Evolutionary conservation across 2,797 vertebrate genomes (phyloP), one percentile per base, ranked within the genome.

Genomic region (Brachymystax lenok): DNA sequence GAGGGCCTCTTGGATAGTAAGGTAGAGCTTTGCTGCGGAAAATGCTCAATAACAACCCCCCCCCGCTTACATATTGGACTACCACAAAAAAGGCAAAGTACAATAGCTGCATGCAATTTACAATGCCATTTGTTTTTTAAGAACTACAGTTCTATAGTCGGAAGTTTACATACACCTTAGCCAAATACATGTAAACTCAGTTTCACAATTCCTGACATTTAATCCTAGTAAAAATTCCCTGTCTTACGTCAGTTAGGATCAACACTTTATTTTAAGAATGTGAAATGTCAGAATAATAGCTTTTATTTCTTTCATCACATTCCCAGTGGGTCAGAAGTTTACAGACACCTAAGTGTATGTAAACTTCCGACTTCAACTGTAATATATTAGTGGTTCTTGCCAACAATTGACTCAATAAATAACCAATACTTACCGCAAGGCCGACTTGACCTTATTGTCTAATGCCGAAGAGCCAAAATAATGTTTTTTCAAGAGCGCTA

Each of bases 351-450:
- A 24, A 24, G 24, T 24, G 24, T 24, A 24, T 24, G 24, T 24
- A 24, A 24, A 24, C 24, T 0, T 24, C 24, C 24, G 24, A 24
- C 24, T 24, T 24, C 24, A 24, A 24, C 24, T 24, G 1, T 24
- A 90, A 94, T 92, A 89, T 76, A 90, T 83, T 92, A 89, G 80
- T 79, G 81, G 82, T 79, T 87, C 89, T 89, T 84, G 80, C 82
- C 84, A 88, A 81, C 81, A 89, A 93, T 94, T 85, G 82, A 90
- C 89, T 84, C 90, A 86, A 89, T 93, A 93, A 92, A 93, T 87
- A 91, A 89, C 89, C 91, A 89, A 91, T 90, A 87, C 86, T 89
- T 91, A 79, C 86, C 78, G 79, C 84, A 85, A 89, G 81, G 85
- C 72, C 67, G 84, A 87, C 83, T 87, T 91, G 92, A 94, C 91